Evolutionary conservation across 2,797 vertebrate genomes (phyloP), one percentile per base, ranked within the genome.

Genomic region (Chelidonichthys spinosus): DNA sequence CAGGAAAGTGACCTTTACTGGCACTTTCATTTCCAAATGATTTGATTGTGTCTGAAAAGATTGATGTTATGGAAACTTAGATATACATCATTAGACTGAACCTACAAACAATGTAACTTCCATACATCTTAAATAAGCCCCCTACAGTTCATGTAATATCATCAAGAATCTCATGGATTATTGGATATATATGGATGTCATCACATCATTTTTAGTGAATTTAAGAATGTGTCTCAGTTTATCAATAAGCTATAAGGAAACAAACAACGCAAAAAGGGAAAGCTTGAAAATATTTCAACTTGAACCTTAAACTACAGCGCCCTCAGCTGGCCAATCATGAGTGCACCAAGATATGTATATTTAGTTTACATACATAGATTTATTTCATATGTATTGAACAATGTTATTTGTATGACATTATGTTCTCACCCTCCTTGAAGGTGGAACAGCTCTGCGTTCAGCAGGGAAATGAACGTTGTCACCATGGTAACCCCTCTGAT

Each of bases 401-500:
- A 25, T 7, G n/a, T 49, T 43, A 35, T 42, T 10, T 11, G 4
- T n/a, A 5, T 42, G 32, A 73, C 1, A 32, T 33, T 11, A 35
- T 36, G 1, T 11, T 32, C 90, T 90, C 65, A 95, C 95, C 87
- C 95, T 92, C 55, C 94, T 90, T 37, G 90, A 79, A 39, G 92
- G 91, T 18, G 93, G 93, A 6, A 33, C 88, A 10, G 79, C 79
- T 87, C 95, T 88, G 37, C 93, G 91, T 33, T 95, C 94, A 17
- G 80, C 84, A 1, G 90, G 78, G 66, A 95, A 95, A 65, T 95
- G 93, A 69, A 78, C 4, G 63, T 18, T 72, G 11, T 95, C 93
- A 0, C 81, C 88, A 36, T 93, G 94, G 81, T 90, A 94, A 47
- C 86, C 81, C 43, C 93, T 87, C 65, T 95, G 94, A 7, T 95